Evolutionary conservation across 1,140 invertebrate genomes (phyloP), one percentile per base, ranked within the genome.

Genomic region (Lerema accius): DNA sequence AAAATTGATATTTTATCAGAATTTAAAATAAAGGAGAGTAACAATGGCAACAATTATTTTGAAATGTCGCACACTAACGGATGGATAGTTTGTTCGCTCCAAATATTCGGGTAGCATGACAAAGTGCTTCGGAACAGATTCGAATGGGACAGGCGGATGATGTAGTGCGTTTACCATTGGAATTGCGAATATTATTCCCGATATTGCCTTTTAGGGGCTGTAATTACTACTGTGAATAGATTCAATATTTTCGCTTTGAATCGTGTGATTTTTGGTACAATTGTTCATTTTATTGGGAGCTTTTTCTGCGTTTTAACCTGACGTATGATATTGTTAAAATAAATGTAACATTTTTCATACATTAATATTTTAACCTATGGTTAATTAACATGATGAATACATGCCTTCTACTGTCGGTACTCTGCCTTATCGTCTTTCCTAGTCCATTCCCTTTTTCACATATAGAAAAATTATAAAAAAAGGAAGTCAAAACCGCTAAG

Each of bases 121-220:
- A 70, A 69, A 69, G 58, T 65, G 48, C 40, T 46, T 63, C 59
- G 32, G 43, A 66, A 60, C 51, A 70, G 32, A 55, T 65, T 50
- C 43, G 37, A 55, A 66, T 60, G 45, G 67, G 58, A 63, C 65
- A 66, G 37, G 39, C 17, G 17, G 37, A 53, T 53, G 50, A 53
- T 53, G 3, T 53, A 53, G 50, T 19, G 17, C 35, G 1, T 2
- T 53, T 53, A 10, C 10, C 4, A 26, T 42, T 23, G n/a, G 23
- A 40, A 23, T 40, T 53, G 37, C 37, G 35, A 53, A 40, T 53
- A 53, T 42, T 53, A 42, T 53, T 28, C 15, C 19, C 39, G n/a
- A 37, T 26, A 40, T 17, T 42, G 37, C 16, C 17, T 40, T 53
- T 53, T 9, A 53, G 13, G 11, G n/a, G 15, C 42, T 45, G 3